Conservation (phyloP, 2,888 invertebrate species). For the Diaprepes abbreviatus region DNA sequence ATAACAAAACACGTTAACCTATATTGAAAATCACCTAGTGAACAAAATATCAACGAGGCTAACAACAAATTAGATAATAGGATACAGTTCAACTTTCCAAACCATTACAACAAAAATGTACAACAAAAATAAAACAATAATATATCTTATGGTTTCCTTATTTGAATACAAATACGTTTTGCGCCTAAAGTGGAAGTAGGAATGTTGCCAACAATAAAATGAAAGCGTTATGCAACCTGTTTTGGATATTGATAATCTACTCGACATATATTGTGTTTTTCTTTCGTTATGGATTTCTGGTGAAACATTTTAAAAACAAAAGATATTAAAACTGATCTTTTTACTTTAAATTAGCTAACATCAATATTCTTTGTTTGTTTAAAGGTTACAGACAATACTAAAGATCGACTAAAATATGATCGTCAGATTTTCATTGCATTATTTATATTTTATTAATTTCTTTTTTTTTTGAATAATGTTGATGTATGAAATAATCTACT, state of each 20-base stretch:
- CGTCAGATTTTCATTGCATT: too few species aligned
- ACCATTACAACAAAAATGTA: conserved; percentile 7
- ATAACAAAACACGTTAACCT: conserved; percentile 4
- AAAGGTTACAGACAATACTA: too few species aligned
- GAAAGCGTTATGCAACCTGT: conserved; percentile 10
- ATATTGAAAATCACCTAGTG: conserved; percentile 8
- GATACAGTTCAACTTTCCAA: conserved; percentile 17
- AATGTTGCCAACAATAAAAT: conserved; percentile 11
- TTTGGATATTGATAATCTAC: neutral
- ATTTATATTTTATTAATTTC: too few species aligned
- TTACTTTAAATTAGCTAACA: too few species aligned
- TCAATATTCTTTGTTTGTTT: too few species aligned
- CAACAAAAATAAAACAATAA: conserved; percentile 6
- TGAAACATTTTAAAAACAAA: too few species aligned
- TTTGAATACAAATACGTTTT: conserved; percentile 8
- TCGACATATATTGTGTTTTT: too few species aligned
- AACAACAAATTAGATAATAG: conserved; percentile 12
- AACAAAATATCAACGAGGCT: conserved; percentile 2
- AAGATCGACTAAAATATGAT: too few species aligned
- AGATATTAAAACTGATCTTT: too few species aligned
- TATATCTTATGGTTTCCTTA: conserved; percentile 6
- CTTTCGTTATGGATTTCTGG: too few species aligned
- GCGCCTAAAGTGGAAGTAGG: conserved; percentile 11
- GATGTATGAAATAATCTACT: too few species aligned
- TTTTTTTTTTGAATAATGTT: too few species aligned